Evolutionary conservation across 2,797 vertebrate species (phyloP).

Genomic region (Geotrypetes seraphini): DNA sequence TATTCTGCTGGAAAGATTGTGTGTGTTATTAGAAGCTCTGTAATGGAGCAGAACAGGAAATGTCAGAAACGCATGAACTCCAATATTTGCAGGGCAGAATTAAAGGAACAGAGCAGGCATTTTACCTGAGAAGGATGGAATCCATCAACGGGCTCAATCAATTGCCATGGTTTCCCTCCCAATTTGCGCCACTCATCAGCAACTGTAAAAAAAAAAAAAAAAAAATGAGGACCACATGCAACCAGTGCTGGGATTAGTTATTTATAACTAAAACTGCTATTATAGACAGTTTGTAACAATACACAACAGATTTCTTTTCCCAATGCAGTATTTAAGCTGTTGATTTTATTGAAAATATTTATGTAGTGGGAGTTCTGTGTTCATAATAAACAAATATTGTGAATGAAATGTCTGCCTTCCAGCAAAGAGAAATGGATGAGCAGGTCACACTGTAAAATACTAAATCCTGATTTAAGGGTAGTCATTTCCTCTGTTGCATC

Average conservation of each 20-base stretch:
- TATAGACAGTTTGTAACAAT: conserved; percentile 15
- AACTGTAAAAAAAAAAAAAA: conserved; percentile 24
- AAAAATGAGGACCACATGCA: background rate
- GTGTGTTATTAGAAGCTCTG: no score
- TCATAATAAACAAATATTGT: conserved; percentile 2
- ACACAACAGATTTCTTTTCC: conserved; percentile 3
- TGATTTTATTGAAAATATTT: conserved; percentile 9
- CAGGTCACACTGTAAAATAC: conserved; percentile 19
- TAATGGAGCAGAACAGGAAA: no score
- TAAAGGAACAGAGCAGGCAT: accelerated
- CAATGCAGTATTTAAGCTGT: conserved; percentile 12
- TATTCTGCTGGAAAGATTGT: no score
- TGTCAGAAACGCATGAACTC: no score
- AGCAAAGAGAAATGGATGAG: conserved; percentile 7
- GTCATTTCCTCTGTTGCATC: conserved; percentile 3
- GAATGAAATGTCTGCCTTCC: conserved; percentile 12
- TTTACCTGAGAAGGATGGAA: conserved; percentile 63
- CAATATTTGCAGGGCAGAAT: accelerated
- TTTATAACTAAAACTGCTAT: no score
- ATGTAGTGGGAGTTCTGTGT: conserved; percentile 12
- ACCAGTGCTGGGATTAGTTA: no score
- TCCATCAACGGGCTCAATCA: conserved; percentile 52
- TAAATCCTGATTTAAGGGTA: conserved; percentile 12
- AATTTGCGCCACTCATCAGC: conserved; percentile 33
- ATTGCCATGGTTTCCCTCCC: conserved; percentile 51